Evolutionary conservation across 2,797 vertebrate species (phyloP).

Genomic region (Catharus ustulatus): DNA sequence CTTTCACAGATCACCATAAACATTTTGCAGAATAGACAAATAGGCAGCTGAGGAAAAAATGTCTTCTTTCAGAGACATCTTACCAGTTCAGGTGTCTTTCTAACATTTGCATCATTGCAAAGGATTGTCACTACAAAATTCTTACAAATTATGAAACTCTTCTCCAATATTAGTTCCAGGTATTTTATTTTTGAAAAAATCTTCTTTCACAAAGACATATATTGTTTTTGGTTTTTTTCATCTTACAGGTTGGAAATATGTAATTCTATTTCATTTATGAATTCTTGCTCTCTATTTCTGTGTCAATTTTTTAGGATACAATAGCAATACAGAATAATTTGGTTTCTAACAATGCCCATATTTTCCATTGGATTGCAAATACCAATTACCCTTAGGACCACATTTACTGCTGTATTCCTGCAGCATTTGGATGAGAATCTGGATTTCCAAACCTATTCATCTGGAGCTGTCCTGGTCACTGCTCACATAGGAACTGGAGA

Average conservation of each 20-base stretch:
- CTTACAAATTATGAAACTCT: no score
- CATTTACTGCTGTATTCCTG: background rate
- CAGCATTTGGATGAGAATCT: background rate
- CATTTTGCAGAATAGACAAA: background rate
- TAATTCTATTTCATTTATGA: background rate
- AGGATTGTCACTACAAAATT: no score
- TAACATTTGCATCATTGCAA: background rate
- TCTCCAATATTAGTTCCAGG: no score
- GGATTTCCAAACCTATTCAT: background rate
- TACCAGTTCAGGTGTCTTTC: background rate
- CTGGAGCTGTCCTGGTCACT: background rate
- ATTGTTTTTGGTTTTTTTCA: background rate
- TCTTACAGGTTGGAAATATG: background rate
- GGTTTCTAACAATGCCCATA: background rate
- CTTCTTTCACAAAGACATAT: background rate
- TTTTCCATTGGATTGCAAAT: background rate
- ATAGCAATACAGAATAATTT: background rate
- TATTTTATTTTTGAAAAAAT: no score
- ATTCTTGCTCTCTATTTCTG: background rate
- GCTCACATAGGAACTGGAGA: background rate
- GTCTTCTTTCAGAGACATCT: background rate
- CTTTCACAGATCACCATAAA: background rate
- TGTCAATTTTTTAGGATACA: background rate
- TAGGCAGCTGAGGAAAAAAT: background rate
- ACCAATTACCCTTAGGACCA: background rate